phyloP scores from a whole-genome alignment of 2,888 invertebrate species.

The Meiosimyza platycephala region DNA sequence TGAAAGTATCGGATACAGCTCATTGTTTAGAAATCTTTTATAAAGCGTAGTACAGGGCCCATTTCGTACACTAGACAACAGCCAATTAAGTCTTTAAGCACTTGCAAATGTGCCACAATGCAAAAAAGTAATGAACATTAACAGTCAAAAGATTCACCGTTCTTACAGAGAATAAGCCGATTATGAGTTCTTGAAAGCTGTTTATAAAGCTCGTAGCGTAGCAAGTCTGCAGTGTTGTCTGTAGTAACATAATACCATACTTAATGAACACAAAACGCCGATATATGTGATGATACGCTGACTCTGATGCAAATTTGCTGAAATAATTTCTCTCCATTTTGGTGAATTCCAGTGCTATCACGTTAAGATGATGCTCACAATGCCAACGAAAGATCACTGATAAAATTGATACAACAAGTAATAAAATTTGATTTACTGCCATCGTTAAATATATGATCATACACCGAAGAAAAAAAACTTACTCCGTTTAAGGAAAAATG shows the following conservation, averaged over 20 bases:
- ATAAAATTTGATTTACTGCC: neutral
- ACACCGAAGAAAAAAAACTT: too few relatives aligned
- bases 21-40: too few relatives aligned
- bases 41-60: too few relatives aligned
- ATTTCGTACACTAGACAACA: too few relatives aligned
- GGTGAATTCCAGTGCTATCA: neutral
- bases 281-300: neutral
- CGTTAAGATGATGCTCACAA: neutral
- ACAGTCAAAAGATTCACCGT: neutral
- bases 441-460: neutral
- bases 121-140: constrained; percentile 1
- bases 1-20: too few relatives aligned
- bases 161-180: neutral
- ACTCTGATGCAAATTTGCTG: neutral
- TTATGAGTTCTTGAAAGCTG: neutral
- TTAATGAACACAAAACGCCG: neutral
- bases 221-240: neutral
- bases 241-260: too few relatives aligned
- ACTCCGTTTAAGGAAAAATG: too few relatives aligned
- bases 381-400: neutral
- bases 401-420: neutral
- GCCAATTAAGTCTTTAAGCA: too few relatives aligned
- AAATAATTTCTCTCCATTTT: neutral
- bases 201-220: too few relatives aligned
- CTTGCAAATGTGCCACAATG: neutral